These are phyloP conservation scores for Neopipo cinnamomea DNA, from an alignment of 2,113 vertebrate species.

Conservation along the genomic window DNA sequence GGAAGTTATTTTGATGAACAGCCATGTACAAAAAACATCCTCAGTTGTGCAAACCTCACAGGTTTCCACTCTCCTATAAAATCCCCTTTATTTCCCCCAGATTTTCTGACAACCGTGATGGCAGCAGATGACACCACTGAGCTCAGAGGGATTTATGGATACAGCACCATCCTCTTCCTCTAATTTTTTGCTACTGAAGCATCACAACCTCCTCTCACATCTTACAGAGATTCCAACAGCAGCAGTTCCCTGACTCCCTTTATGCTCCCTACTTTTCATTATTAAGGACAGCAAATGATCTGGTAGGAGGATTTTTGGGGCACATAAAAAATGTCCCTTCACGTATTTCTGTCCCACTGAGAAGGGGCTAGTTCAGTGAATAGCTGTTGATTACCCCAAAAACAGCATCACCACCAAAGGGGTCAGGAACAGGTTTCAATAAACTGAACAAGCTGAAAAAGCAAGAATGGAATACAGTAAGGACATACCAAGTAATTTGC, in stretches of 20 bases:
- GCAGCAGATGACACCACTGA: neutral
- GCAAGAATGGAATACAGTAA: neutral
- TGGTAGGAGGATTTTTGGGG: neutral
- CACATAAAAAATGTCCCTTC: neutral
- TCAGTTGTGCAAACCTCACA: neutral
- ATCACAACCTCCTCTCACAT: neutral
- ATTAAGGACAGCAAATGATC: neutral
- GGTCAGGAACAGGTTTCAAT: accelerated
- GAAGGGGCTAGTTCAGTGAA: neutral
- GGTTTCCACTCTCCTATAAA: neutral
- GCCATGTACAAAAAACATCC: neutral
- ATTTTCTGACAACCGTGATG: neutral
- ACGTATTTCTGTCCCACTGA: accelerated
- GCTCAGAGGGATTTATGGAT: neutral
- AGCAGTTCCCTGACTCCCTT: neutral
- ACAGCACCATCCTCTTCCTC: neutral
- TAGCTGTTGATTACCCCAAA: neutral
- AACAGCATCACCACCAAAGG: neutral
- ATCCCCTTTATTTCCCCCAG: neutral
- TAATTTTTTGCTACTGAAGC: neutral
- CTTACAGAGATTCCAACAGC: neutral
- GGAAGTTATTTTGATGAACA: neutral
- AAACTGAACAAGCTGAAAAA: neutral
- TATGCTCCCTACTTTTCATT: neutral
- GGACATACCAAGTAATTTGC: neutral